Conservation (phyloP, 2,797 vertebrate species). For the Triplophysa bombifrons region DNA sequence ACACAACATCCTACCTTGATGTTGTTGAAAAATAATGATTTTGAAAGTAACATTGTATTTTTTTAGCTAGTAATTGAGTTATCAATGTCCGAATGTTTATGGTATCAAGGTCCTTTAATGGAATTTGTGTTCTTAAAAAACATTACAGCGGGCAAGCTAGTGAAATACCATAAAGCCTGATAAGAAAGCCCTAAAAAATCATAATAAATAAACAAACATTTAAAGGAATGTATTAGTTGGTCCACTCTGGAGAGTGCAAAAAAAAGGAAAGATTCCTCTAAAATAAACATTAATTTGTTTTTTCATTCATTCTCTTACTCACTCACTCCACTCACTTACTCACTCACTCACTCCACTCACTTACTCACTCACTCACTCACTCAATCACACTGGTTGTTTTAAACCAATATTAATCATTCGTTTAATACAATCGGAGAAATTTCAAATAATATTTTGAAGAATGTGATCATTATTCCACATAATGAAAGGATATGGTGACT, state of each 20-base stretch:
- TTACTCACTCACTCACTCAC: not conserved
- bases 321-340: too few relatives aligned
- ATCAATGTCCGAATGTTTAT: not conserved
- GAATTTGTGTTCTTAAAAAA: not conserved
- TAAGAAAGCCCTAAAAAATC: not conserved
- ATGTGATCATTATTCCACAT: not conserved
- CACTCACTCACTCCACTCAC: too few relatives aligned
- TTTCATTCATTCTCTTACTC: too few relatives aligned
- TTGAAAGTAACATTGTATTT: not conserved
- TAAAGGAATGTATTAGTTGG: too few relatives aligned
- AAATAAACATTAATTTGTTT: too few relatives aligned
- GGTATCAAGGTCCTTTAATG: not conserved
- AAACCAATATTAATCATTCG: not conserved
- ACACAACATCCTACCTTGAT: not conserved
- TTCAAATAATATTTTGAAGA: not conserved
- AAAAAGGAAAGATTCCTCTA: too few relatives aligned
- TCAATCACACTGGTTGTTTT: not conserved
- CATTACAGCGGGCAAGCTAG: not conserved
- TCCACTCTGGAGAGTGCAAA: too few relatives aligned
- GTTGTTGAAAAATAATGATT: not conserved
- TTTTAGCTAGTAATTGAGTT: not conserved
- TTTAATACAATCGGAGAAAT: not conserved
- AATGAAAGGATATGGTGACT: not conserved
- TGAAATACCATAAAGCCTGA: not conserved
- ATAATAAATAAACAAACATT: too few relatives aligned